These are phyloP conservation scores for Periplaneta americana DNA, from an alignment of 1,140 invertebrate genomes.

Conservation along the genomic window DNA sequence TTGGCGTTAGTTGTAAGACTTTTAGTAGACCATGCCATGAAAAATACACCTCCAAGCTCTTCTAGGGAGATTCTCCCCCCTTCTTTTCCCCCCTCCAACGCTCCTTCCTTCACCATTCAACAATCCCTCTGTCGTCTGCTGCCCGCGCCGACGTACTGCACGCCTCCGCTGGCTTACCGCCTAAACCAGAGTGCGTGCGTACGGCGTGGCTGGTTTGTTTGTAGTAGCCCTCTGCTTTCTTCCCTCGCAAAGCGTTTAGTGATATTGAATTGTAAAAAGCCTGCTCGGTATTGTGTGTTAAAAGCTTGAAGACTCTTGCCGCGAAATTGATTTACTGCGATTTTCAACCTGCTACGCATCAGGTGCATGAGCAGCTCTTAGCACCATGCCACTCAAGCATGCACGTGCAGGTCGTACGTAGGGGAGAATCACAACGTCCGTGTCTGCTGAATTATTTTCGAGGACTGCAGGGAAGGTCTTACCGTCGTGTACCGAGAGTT, in stretches of 20 bases:
- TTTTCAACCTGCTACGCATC: no score
- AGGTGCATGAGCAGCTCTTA: no score
- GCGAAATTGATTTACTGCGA: no score
- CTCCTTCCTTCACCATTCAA: background rate
- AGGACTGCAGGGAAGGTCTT: no score
- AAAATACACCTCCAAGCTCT: background rate
- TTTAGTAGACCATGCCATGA: background rate
- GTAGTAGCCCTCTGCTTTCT: no score
- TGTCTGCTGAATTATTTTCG: no score
- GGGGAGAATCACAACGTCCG: no score
- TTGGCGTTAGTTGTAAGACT: background rate
- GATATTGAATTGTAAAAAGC: background rate
- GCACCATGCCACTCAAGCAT: no score
- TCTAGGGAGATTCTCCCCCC: background rate
- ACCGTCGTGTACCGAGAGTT: no score
- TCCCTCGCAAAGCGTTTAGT: background rate
- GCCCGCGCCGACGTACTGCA: background rate
- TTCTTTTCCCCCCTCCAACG: background rate
- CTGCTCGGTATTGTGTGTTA: background rate
- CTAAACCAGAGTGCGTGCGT: background rate
- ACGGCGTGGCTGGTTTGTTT: background rate
- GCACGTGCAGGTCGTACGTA: no score
- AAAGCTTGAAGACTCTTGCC: background rate
- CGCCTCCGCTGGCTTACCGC: no score
- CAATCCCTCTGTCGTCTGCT: background rate